Evolutionary conservation across 2,113 vertebrate species (phyloP).

Genomic region (Azemiops feae): DNA sequence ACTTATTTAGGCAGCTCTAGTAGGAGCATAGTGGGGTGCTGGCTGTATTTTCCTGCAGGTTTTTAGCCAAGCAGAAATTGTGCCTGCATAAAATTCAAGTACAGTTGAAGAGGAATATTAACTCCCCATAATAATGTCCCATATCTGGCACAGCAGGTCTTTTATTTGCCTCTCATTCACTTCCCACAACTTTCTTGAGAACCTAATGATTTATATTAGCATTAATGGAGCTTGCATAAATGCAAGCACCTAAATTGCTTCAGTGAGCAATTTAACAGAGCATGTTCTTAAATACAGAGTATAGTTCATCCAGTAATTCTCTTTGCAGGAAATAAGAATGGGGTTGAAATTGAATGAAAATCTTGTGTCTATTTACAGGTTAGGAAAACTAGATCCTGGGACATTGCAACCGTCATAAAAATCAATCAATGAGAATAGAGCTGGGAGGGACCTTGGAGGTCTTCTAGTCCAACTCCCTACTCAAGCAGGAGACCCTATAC

Average conservation of each 20-base stretch:
- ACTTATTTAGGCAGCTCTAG: not conserved
- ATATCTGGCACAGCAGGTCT: not conserved
- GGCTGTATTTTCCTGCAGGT: not conserved
- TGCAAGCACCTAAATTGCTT: not conserved
- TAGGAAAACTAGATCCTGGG: not conserved
- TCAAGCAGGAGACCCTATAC: too few relatives aligned
- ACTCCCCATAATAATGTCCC: not conserved
- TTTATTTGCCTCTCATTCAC: conserved; percentile 7
- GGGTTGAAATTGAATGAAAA: conserved; percentile 4
- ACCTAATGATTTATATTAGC: conserved; percentile 14
- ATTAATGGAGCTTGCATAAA: conserved; percentile 14
- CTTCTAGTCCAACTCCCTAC: too few relatives aligned
- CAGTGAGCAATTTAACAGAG: conserved; percentile 10
- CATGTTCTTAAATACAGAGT: not conserved
- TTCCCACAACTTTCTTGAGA: conserved; percentile 14
- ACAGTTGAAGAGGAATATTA: conserved; percentile 18
- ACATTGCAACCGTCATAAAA: not conserved
- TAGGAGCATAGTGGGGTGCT: not conserved
- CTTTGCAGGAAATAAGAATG: conserved; percentile 30
- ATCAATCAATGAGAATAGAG: too few relatives aligned
- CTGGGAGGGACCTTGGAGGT: too few relatives aligned
- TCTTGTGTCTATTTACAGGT: conserved; percentile 1
- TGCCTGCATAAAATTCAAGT: conserved; percentile 12
- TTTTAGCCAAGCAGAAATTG: conserved; percentile 19
- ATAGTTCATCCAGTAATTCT: conserved; percentile 13